Evolutionary conservation across 2,113 vertebrate genomes (phyloP).

Genomic region (Siphamia tubifer): DNA sequence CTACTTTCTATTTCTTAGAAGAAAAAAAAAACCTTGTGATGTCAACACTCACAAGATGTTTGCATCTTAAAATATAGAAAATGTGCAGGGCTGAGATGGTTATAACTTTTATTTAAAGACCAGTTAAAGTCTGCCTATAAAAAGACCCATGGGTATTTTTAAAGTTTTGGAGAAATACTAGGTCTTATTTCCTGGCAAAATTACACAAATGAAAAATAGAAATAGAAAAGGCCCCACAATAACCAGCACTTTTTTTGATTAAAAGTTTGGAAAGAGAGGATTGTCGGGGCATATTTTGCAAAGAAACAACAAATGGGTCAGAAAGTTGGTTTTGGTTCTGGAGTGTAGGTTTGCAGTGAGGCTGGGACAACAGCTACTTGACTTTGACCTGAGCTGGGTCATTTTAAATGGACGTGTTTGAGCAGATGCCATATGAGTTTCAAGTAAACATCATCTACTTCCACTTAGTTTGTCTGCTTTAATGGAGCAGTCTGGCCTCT

Average conservation of each 20-base stretch:
- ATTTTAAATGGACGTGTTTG: slow-evolving; percentile 25
- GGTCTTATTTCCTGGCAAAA: slow-evolving; percentile 26
- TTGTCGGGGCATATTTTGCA: background rate
- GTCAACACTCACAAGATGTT: slow-evolving; percentile 7
- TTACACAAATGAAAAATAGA: background rate
- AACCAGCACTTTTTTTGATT: background rate
- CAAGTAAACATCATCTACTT: slow-evolving; percentile 42
- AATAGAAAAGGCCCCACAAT: background rate
- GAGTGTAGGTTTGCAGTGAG: background rate
- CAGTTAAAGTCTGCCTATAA: slow-evolving; percentile 14
- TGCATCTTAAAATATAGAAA: background rate
- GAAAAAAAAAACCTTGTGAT: slow-evolving; percentile 5
- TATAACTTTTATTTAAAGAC: slow-evolving; percentile 22
- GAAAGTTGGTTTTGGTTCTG: background rate
- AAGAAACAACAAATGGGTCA: background rate
- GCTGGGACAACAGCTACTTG: slow-evolving; percentile 34
- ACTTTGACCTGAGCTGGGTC: slow-evolving; percentile 25
- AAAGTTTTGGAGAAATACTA: slow-evolving; percentile 9
- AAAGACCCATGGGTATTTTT: slow-evolving; percentile 15
- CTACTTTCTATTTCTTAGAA: slow-evolving; percentile 10
- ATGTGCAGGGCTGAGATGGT: background rate
- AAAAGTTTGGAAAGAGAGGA: background rate
- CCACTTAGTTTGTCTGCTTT: slow-evolving; percentile 25
- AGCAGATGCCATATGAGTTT: slow-evolving; percentile 32
- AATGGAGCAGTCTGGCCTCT: slow-evolving; percentile 59